Percentiles rank a stretch among this genome's conserved stretches.
These are phyloP conservation scores for Hystrix cristata DNA, from an alignment of 2,113 vertebrate species.

Conservation along the genomic window DNA sequence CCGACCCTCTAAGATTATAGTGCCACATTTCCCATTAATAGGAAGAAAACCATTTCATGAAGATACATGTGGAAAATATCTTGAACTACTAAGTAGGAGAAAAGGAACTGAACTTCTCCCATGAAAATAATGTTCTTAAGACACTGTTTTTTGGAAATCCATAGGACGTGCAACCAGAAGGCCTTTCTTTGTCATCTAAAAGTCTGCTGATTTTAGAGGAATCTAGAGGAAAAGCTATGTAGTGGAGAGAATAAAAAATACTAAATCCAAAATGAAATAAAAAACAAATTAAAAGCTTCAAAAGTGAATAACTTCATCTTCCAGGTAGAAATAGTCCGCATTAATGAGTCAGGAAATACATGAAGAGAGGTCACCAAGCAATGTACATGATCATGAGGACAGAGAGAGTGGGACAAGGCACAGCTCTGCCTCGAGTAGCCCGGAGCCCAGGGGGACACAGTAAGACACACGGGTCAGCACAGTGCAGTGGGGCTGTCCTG, in stretches of 20 bases:
- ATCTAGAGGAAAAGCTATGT: background rate
- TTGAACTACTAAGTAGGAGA: conserved; percentile 1
- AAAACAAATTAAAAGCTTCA: background rate
- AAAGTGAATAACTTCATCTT: background rate
- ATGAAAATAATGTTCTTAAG: conserved; percentile 23
- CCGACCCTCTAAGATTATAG: background rate
- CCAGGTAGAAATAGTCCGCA: background rate
- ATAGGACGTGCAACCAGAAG: background rate
- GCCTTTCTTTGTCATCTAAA: background rate
- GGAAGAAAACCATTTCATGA: conserved; percentile 7
- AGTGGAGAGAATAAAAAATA: background rate
- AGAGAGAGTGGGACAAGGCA: background rate
- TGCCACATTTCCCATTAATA: background rate
- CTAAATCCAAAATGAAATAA: background rate
- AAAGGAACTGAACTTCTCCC: background rate
- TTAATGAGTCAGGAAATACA: background rate
- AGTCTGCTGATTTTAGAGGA: background rate
- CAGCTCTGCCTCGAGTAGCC: background rate
- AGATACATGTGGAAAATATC: background rate
- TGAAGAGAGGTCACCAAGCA: background rate
- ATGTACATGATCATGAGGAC: background rate
- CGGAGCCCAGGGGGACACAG: background rate
- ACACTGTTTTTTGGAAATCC: conserved; percentile 3
- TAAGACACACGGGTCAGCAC: background rate
- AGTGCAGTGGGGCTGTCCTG: background rate